phyloP scores from a whole-genome alignment of 2,888 invertebrate species.

The Caenorhabditis sp. region DNA sequence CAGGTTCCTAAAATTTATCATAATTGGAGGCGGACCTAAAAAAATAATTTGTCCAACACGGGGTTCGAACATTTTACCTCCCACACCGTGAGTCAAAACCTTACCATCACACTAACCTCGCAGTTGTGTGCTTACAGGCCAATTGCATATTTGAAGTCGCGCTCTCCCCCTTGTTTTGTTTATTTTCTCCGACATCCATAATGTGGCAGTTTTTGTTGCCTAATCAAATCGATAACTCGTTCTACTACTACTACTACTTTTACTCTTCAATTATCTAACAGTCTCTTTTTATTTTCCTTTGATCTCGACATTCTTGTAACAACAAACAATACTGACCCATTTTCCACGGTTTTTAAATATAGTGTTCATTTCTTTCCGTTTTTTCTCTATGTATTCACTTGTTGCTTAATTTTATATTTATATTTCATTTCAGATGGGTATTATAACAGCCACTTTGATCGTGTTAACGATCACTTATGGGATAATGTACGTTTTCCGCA shows the following conservation, averaged over 20 bases:
- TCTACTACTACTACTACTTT: background rate
- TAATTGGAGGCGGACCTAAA: too few relatives aligned
- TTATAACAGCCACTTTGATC: constrained; percentile 41
- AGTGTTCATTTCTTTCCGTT: too few relatives aligned
- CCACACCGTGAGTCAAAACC: too few relatives aligned
- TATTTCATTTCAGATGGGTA: constrained; percentile 29
- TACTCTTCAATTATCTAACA: background rate
- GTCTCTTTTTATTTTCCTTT: background rate
- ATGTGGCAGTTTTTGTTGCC: background rate
- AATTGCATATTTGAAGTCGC: too few relatives aligned
- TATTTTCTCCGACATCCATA: background rate
- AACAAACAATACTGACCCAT: background rate
- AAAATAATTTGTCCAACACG: too few relatives aligned
- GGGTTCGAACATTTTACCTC: too few relatives aligned
- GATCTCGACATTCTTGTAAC: background rate
- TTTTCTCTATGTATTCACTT: too few relatives aligned
- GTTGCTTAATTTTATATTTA: background rate
- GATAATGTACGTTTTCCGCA: constrained; percentile 35
- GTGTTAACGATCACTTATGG: constrained; percentile 43
- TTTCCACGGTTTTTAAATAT: background rate
- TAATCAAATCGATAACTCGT: background rate
- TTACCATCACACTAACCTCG: too few relatives aligned
- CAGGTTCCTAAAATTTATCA: too few relatives aligned
- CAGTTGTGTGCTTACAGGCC: too few relatives aligned
- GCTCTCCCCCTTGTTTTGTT: too few relatives aligned